Conservation (phyloP, 2,888 invertebrate species). For the Ellobium chinense region DNA sequence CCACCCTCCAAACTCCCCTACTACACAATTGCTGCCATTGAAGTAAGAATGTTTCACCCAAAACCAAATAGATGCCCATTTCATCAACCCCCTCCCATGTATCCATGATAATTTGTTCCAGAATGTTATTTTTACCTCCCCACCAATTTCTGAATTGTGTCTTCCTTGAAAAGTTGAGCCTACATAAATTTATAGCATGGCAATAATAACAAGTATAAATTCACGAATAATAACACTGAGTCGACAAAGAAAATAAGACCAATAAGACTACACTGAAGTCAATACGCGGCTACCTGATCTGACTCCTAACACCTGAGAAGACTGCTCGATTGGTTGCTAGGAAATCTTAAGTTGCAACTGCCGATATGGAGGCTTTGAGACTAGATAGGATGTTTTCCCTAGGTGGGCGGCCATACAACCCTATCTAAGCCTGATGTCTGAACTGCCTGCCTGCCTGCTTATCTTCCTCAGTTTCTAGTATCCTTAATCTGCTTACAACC, state of each 20-base stretch:
- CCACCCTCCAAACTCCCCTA: not conserved
- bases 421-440: conserved; percentile 46
- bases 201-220: conserved; percentile 16
- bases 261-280: conserved; percentile 22
- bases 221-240: conserved; percentile 4
- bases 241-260: conserved; percentile 26
- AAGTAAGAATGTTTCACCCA: no score
- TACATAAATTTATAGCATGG: not conserved
- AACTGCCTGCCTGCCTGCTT: conserved; percentile 46
- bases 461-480: conserved; percentile 37
- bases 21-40: no score
- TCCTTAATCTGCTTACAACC: conserved; percentile 47
- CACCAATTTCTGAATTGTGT: conserved; percentile 28
- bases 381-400: conserved; percentile 46
- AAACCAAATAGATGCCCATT: no score
- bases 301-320: conserved; percentile 34
- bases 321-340: conserved; percentile 28
- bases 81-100: not conserved
- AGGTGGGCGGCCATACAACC: conserved; percentile 42
- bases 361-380: conserved; percentile 26
- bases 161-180: conserved; percentile 27
- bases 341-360: conserved; percentile 37
- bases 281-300: conserved; percentile 36
- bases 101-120: not conserved
- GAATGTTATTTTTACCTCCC: not conserved